These are phyloP conservation scores for Pocillopora damicornis DNA, from an alignment of 64 coral and sea anemone species.

Conservation along the genomic window DNA sequence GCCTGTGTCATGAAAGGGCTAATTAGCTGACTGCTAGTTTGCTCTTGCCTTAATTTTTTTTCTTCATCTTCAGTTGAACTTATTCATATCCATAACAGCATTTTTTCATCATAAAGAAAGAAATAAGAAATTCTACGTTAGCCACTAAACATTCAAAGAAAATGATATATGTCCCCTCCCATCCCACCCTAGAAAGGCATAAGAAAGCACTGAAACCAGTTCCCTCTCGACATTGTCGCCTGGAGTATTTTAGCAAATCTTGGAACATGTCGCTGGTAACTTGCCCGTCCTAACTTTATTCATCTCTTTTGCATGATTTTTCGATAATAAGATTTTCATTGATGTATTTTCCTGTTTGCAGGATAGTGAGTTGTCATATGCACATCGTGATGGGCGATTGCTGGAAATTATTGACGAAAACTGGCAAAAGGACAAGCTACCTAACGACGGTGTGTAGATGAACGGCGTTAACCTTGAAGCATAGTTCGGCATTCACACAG, in stretches of 20 bases:
- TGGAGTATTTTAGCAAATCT: not conserved
- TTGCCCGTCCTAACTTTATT: not conserved
- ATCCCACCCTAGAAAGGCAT: not conserved
- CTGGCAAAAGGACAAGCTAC: constrained; percentile 76
- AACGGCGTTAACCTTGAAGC: not conserved
- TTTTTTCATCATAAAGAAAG: too few species aligned
- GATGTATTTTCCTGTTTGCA: constrained; percentile 11
- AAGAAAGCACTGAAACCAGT: not conserved
- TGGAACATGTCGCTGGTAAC: not conserved
- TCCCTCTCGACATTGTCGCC: not conserved
- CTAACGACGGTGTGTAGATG: constrained; percentile 52
- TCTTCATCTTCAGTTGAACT: too few species aligned
- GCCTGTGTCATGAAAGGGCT: too few species aligned
- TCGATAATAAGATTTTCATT: not conserved
- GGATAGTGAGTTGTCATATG: constrained; percentile 77
- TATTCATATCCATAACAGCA: too few species aligned
- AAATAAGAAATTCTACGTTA: too few species aligned
- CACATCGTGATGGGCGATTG: constrained; percentile 61
- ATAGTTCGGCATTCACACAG: not conserved
- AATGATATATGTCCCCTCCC: too few species aligned
- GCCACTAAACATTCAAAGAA: too few species aligned
- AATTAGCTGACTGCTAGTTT: too few species aligned
- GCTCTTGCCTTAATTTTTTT: too few species aligned
- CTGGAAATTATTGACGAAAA: constrained; percentile 75
- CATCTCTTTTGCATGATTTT: not conserved